Evolutionary conservation across 2,113 vertebrate genomes (phyloP).

Genomic region (Proteles cristata): DNA sequence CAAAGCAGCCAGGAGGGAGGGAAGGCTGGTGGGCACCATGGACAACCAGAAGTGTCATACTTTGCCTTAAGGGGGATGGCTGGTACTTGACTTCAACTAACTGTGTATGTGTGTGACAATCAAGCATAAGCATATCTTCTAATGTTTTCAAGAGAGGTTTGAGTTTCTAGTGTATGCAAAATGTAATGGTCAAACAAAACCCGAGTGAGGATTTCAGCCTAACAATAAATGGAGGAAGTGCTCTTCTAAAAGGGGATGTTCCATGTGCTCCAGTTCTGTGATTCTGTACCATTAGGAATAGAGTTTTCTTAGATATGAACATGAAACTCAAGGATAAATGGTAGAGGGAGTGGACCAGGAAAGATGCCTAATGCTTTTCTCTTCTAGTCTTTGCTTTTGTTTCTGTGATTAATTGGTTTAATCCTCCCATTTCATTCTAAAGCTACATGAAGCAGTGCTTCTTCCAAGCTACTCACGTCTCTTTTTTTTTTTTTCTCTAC

Average conservation of each 20-base stretch:
- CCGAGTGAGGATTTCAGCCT: neutral
- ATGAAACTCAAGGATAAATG: neutral
- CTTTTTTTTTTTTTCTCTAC: neutral
- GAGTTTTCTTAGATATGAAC: neutral
- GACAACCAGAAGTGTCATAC: neutral
- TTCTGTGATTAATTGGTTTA: neutral
- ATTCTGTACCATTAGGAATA: neutral
- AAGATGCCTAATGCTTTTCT: neutral
- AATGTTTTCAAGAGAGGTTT: neutral
- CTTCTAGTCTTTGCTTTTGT: neutral
- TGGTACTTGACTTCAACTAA: neutral
- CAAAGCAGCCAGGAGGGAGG: neutral
- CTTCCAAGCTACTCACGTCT: neutral
- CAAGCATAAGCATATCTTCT: neutral
- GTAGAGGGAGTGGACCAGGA: neutral
- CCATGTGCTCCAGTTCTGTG: neutral
- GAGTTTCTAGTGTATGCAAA: neutral
- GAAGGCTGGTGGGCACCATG: no score
- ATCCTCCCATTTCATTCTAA: neutral
- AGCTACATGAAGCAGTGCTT: neutral
- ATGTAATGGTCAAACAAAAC: neutral
- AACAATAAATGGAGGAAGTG: neutral
- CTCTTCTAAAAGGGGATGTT: neutral
- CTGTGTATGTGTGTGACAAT: neutral
- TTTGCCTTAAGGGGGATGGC: neutral